Percentiles rank a stretch among this genome's conserved stretches.
Conservation (phyloP, 2,113 vertebrate species). For the Coryphaenoides rupestris region DNA sequence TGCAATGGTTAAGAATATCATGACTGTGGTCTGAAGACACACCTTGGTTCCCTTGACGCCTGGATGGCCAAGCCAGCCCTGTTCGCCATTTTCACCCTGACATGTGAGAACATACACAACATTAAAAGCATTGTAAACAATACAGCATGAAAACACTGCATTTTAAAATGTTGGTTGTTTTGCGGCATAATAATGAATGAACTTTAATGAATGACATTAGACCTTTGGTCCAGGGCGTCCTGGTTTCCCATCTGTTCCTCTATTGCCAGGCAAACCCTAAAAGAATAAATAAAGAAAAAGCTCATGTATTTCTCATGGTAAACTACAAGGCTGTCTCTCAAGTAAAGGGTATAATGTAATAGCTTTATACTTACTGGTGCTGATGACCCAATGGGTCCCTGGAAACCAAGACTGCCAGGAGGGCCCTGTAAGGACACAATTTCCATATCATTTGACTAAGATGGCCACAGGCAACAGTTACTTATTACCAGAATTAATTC, state of each 20-base stretch:
- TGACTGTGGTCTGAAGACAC: conserved; percentile 3
- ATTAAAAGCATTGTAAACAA: not conserved
- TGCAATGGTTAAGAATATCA: no score
- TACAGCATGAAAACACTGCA: not conserved
- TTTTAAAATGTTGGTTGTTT: not conserved
- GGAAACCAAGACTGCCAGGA: conserved; percentile 48
- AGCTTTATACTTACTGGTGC: conserved; percentile 47
- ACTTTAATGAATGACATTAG: not conserved
- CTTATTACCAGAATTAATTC: not conserved
- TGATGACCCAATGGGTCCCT: conserved; percentile 53
- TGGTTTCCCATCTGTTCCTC: conserved; percentile 51
- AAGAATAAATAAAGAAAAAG: not conserved
- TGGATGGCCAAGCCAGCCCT: conserved; percentile 43
- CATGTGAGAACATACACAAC: conserved; percentile 6
- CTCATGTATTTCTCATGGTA: not conserved
- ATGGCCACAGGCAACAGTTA: not conserved
- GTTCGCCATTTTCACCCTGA: conserved; percentile 63
- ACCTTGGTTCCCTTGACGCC: conserved; percentile 56
- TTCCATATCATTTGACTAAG: not conserved
- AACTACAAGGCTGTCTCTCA: not conserved
- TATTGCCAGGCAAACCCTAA: conserved; percentile 62
- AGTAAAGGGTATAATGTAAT: not conserved
- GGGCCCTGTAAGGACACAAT: conserved; percentile 55
- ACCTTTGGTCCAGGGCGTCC: conserved; percentile 69
- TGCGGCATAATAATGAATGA: not conserved